Evolutionary conservation across 2,888 invertebrate species (phyloP).

Genomic region (Brenthis daphne): DNA sequence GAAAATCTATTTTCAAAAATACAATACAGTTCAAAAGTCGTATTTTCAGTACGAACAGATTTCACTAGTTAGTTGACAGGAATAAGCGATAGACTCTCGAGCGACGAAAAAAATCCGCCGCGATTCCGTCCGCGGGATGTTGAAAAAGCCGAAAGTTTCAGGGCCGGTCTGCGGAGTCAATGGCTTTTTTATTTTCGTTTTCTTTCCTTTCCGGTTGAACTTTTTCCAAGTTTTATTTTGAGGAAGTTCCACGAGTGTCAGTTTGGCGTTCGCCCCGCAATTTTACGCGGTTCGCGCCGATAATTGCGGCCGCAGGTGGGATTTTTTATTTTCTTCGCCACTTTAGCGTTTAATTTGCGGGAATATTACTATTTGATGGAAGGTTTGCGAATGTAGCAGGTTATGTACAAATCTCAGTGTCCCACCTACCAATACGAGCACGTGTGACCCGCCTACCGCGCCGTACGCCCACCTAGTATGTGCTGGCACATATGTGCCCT

Average conservation of each 20-base stretch:
- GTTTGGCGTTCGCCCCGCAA: slow-evolving; percentile 75
- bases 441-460: slow-evolving; percentile 59
- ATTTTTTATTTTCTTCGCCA: slow-evolving; percentile 48
- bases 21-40: slow-evolving; percentile 25
- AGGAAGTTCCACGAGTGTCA: slow-evolving; percentile 79
- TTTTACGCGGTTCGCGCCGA: slow-evolving; percentile 77
- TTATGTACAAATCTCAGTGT: slow-evolving; percentile 43
- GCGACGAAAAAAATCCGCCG: slow-evolving; percentile 62
- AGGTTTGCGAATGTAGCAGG: slow-evolving; percentile 23
- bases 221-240: slow-evolving; percentile 76
- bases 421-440: slow-evolving; percentile 55
- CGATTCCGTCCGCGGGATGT: slow-evolving; percentile 68
- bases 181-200: slow-evolving; percentile 80
- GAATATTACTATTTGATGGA: slow-evolving; percentile 38
- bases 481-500: slow-evolving; percentile 59
- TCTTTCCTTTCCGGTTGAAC: slow-evolving; percentile 79
- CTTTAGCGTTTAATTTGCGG: slow-evolving; percentile 41
- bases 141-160: slow-evolving; percentile 73
- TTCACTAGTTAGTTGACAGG: slow-evolving; percentile 67
- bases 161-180: slow-evolving; percentile 75
- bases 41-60: slow-evolving; percentile 41
- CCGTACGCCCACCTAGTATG: slow-evolving; percentile 59
- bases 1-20: slow-evolving; percentile 31
- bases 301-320: slow-evolving; percentile 80
- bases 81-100: slow-evolving; percentile 62